Percentiles rank a stretch among this genome's conserved stretches.
These are phyloP conservation scores for Oppia nitens DNA, from an alignment of 1,140 invertebrate species.

Conservation along the genomic window DNA sequence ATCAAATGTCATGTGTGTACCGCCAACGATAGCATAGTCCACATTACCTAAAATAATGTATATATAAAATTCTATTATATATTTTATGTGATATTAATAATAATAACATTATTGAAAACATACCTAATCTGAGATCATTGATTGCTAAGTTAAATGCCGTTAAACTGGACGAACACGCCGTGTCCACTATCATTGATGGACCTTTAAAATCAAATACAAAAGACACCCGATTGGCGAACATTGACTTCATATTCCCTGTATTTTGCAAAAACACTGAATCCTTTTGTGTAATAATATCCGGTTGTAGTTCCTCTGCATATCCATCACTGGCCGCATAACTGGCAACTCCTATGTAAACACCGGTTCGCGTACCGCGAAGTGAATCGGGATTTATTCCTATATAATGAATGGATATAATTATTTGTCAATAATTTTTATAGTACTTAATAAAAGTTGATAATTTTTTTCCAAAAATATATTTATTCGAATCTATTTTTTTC, in stretches of 20 bases:
- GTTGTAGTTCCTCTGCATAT: not conserved
- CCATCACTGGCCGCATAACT: slow-evolving; percentile 24
- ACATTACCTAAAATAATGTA: not conserved
- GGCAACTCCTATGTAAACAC: slow-evolving; percentile 75
- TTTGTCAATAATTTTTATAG: no score
- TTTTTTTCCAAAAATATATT: no score
- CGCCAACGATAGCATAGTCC: slow-evolving; percentile 33
- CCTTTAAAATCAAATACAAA: no score
- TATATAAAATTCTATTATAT: no score
- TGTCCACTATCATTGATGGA: no score
- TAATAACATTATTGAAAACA: no score
- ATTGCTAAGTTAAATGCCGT: slow-evolving; percentile 67
- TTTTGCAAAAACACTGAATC: slow-evolving; percentile 80
- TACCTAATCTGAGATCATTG: no score
- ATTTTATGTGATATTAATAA: no score
- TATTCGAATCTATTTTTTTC: no score
- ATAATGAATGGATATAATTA: no score
- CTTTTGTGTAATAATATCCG: slow-evolving; percentile 71
- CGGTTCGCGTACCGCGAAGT: slow-evolving; percentile 49
- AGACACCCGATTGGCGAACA: slow-evolving; percentile 77
- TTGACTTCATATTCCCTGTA: slow-evolving; percentile 76
- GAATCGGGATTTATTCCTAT: slow-evolving; percentile 33
- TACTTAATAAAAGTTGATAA: no score
- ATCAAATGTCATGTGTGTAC: slow-evolving; percentile 32
- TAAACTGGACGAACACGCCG: slow-evolving; percentile 83